Percentiles rank a stretch among this genome's conserved stretches.
Evolutionary conservation across 2,797 vertebrate genomes (phyloP).

Genomic region (Holocentrus rufus): DNA sequence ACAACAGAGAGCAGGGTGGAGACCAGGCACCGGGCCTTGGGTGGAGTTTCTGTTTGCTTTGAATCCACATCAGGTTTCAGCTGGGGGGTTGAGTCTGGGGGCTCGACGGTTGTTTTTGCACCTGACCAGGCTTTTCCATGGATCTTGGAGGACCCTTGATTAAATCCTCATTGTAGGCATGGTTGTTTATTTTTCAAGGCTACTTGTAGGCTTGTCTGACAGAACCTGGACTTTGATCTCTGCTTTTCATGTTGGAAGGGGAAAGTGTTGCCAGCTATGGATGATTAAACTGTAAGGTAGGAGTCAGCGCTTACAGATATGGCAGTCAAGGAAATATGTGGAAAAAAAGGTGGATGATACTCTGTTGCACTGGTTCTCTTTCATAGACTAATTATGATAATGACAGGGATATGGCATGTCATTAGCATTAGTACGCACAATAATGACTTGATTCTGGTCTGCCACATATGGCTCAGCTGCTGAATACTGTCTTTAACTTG

Average conservation of each 20-base stretch:
- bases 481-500: background rate
- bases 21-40: constrained; percentile 37
- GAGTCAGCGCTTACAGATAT: constrained; percentile 25
- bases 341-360: constrained; percentile 15
- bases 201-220: constrained; percentile 41
- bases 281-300: constrained; percentile 63
- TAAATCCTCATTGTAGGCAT: constrained; percentile 33
- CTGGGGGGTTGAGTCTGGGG: constrained; percentile 42
- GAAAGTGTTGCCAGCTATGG: constrained; percentile 52
- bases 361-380: constrained; percentile 3
- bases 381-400: constrained; percentile 38
- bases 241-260: constrained; percentile 49
- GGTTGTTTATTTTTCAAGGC: constrained; percentile 57
- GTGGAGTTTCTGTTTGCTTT: constrained; percentile 64
- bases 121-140: constrained; percentile 44
- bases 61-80: constrained; percentile 55
- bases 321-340: constrained; percentile 13
- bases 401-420: constrained; percentile 11
- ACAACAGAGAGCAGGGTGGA: constrained; percentile 61
- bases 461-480: background rate
- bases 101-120: constrained; percentile 66
- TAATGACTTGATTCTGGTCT: constrained; percentile 10
- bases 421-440: background rate
- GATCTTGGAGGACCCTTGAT: constrained; percentile 31
- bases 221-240: constrained; percentile 73